These are phyloP conservation scores for Adelosebastes latens DNA, from an alignment of 2,797 vertebrate species.

Conservation along the genomic window DNA sequence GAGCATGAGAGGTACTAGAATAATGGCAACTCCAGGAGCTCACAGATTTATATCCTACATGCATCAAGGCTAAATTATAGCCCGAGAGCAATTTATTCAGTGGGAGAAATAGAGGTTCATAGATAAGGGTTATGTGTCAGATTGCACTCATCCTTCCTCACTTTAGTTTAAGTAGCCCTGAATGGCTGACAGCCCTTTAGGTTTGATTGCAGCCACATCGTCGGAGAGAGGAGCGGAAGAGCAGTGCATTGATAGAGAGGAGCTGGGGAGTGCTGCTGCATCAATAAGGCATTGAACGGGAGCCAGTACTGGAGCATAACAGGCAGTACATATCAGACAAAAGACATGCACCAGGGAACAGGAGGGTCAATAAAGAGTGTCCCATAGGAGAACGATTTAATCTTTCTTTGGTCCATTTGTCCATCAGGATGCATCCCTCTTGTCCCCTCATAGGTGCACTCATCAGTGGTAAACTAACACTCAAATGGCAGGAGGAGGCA, in stretches of 20 bases:
- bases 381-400: not conserved
- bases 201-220: constrained; percentile 57
- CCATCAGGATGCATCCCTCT: constrained; percentile 27
- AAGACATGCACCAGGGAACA: constrained; percentile 29
- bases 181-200: constrained; percentile 53
- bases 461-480: constrained; percentile 27
- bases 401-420: constrained; percentile 23
- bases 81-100: constrained; percentile 51
- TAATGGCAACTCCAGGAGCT: constrained; percentile 37
- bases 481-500: constrained; percentile 16
- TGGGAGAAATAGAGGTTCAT: constrained; percentile 33
- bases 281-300: constrained; percentile 54
- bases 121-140: constrained; percentile 45
- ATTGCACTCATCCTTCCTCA: constrained; percentile 52
- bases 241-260: constrained; percentile 47
- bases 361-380: constrained; percentile 25
- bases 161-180: constrained; percentile 55
- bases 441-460: constrained; percentile 3
- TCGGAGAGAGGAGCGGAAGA: constrained; percentile 38
- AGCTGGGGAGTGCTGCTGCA: constrained; percentile 39
- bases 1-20: constrained; percentile 21
- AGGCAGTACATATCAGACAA: constrained; percentile 38
- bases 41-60: constrained; percentile 50
- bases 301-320: constrained; percentile 21
- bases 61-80: constrained; percentile 60